Conservation (phyloP, 2,113 vertebrate genomes). For the Agelaius tricolor region DNA sequence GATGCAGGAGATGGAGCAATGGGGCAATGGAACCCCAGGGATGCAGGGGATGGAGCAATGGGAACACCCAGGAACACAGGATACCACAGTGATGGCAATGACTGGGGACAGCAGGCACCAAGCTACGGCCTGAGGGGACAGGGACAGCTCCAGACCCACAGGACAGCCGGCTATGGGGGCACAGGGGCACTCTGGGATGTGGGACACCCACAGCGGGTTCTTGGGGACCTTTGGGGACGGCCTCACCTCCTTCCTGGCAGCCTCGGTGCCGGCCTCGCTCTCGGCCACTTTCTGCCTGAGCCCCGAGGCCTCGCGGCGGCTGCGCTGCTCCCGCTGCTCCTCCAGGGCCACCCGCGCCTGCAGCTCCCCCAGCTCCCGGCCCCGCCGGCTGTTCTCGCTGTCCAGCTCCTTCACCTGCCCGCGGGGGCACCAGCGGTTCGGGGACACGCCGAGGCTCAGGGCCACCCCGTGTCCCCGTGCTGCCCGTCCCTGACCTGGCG, state of each 20-base stretch:
- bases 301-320: conserved; percentile 75
- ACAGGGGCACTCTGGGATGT: neutral
- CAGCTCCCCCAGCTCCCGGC: conserved; percentile 82
- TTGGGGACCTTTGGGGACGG: neutral
- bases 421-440: accelerated
- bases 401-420: conserved; percentile 89
- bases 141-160: neutral
- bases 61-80: neutral
- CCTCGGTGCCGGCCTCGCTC: conserved; percentile 78
- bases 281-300: conserved; percentile 86
- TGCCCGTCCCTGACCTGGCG: conserved; percentile 70
- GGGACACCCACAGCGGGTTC: accelerated
- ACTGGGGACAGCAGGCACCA: accelerated
- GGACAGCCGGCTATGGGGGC: accelerated
- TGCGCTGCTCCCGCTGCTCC: conserved; percentile 88
- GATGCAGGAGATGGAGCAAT: too few species aligned
- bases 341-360: conserved; percentile 83
- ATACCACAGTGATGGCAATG: accelerated
- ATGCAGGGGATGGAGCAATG: neutral
- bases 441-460: accelerated
- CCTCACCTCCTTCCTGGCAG: conserved; percentile 85
- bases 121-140: accelerated
- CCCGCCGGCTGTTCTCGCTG: conserved; percentile 82
- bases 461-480: neutral
- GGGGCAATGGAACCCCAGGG: too few species aligned